Base-by-base conservation (phyloP, 2,888 invertebrate genomes). In the Notocelia uddmanniana region DNA sequence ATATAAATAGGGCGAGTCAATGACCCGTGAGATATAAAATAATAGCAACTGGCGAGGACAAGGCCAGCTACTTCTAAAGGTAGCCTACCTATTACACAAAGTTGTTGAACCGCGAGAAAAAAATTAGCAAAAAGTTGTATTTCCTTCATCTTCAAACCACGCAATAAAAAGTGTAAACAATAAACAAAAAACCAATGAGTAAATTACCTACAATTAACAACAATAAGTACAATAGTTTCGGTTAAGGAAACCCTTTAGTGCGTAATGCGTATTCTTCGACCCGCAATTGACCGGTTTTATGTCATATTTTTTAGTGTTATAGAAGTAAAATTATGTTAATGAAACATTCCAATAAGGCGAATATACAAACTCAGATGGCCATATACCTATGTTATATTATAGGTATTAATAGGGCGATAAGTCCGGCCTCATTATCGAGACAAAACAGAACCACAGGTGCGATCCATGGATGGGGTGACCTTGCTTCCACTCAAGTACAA, bases 401-500 rank as follows among this genome's bases (percentile, higher is more conserved):
- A 54, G 15, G 41, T 41, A 62, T 8, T 10, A 26, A 48, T 48
- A 34, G 15, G n/a, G 19, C 34, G 52, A 64, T 64, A 64, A 41
- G 18, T 57, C 21, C 45, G 45, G n/a, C 48, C 45, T 67, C 71
- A 66, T 67, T 60, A 70, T 58, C 37, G 50, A 50, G 11, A 31
- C 58, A 19, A 13, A 15, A 69, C 13, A n/a, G 21, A 48, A 45
- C 11, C 2, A 59, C 59, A 66, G 59, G 66, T 55, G 69, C 37
- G 45, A 45, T 45, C 45, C 45, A 55, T 60, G 21, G 59, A 62
- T 64, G 52, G 31, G 64, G 21, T 48, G 70, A 57, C 70, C 73
- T 73, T 70, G 73, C 63, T 41, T 37, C 62, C 19, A 21, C 63
- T 58, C 69, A 73, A 70, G 73, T 70, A 54, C 70, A 73, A 67